Base-by-base conservation (phyloP, 2,113 vertebrate genomes). In the Tenrec ecaudatus region DNA sequence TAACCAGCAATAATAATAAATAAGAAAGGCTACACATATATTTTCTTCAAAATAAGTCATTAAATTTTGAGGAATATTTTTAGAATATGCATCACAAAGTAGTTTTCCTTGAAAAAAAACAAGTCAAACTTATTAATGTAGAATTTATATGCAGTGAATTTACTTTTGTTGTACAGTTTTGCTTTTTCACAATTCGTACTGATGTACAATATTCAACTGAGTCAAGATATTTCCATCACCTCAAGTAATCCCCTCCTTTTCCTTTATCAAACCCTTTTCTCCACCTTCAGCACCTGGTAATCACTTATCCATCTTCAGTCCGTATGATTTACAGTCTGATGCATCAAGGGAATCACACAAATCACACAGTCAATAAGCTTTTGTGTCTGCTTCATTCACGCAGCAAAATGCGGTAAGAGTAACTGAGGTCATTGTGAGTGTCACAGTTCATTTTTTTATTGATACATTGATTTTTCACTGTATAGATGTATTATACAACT, bases 21-120 rank as follows among this genome's bases (percentile, higher is more conserved):
- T 62, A 23, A 62, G 22, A 62, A 23, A 62, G 22, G 12, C 60
- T 62, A 53, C 47, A 23, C 60, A 62, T 62, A 62, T 62, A 62
- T 78, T 93, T 91, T 43, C 78, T 80, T 87, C 73, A 5, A 77
- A 94, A 66, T 71, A 9, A 62, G 20, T 84, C 68, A 9, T n/a
- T 84, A 82, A 89, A 80, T 60, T 73, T 25, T 43, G 29, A 89
- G 23, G 15, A 68, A 43, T 0, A 38, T 36, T 87, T 89, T 79
- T 43, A 90, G 66, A 81, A 36, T 38, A 31, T 29, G 27, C 40
- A 89, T 6, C 14, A 16, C 73, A 14, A 1, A 25, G 62, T 33
- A 84, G 3, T 73, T 40, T 8, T 33, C 53, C 15, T 68, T 84
- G 33, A 3, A 25, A 94, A 83, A 4, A 1, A 40, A 31, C 2